These are phyloP conservation scores for Amblyopsis rosae DNA, from an alignment of 2,113 vertebrate species.

Conservation along the genomic window DNA sequence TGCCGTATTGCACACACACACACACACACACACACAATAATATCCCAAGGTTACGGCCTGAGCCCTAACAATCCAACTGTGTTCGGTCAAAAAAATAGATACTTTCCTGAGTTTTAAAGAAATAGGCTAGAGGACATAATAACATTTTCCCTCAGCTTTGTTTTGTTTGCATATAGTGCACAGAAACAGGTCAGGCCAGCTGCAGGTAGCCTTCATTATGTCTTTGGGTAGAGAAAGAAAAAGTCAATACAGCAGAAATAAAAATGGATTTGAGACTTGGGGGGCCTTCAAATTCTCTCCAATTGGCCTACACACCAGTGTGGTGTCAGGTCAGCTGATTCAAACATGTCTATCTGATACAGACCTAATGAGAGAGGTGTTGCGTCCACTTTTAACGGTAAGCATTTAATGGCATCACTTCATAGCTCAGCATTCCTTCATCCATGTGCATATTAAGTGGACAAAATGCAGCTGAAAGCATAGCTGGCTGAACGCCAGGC, in stretches of 20 bases:
- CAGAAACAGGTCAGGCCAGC: conserved; percentile 66
- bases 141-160: conserved; percentile 38
- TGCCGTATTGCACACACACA: conserved; percentile 16
- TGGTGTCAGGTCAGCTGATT: conserved; percentile 59
- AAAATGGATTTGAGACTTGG: conserved; percentile 73
- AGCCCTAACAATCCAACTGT: conserved; percentile 17
- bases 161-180: conserved; percentile 65
- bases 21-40: conserved; percentile 19
- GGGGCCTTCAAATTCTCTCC: conserved; percentile 68
- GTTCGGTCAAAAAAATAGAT: neutral
- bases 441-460: conserved; percentile 9
- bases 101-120: conserved; percentile 9
- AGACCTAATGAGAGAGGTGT: conserved; percentile 27
- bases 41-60: conserved; percentile 47
- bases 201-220: conserved; percentile 74
- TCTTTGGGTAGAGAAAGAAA: conserved; percentile 67
- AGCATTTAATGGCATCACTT: conserved; percentile 31
- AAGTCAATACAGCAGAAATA: conserved; percentile 76
- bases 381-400: conserved; percentile 28
- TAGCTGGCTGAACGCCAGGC: conserved; percentile 17
- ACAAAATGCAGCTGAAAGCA: conserved; percentile 11
- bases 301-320: conserved; percentile 58
- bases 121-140: conserved; percentile 50
- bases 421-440: conserved; percentile 25
- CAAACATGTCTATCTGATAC: conserved; percentile 40